Evolutionary conservation across 2,113 vertebrate species (phyloP).

Genomic region (Brachypodius melanocephalos): DNA sequence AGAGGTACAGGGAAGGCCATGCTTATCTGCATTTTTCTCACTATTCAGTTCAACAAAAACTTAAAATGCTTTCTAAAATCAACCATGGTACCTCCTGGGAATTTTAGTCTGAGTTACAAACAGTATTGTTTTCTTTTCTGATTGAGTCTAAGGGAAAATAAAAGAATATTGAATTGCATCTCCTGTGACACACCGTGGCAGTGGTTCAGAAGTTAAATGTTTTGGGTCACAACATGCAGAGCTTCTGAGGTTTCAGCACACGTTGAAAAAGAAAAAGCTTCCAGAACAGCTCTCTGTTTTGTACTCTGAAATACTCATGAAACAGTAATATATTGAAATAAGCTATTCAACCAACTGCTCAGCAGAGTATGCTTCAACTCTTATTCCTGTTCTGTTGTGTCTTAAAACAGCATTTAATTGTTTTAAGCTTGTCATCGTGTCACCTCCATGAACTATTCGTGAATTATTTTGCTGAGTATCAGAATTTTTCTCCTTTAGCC

Average conservation of each 20-base stretch:
- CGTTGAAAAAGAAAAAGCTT: background rate
- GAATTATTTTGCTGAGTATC: background rate
- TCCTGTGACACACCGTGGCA: background rate
- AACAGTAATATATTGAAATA: background rate
- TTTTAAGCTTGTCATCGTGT: background rate
- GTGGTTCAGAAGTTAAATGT: background rate
- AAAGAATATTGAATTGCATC: background rate
- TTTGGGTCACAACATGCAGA: background rate
- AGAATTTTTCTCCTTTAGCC: background rate
- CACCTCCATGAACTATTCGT: background rate
- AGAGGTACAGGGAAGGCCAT: background rate
- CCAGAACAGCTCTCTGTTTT: background rate
- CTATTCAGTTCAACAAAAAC: background rate
- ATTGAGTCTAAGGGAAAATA: background rate
- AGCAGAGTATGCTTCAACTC: background rate
- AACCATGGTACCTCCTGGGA: background rate
- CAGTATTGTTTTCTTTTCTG: background rate
- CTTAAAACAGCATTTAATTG: background rate
- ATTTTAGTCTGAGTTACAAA: background rate
- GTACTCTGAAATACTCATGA: background rate
- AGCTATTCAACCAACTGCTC: background rate
- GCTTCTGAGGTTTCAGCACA: background rate
- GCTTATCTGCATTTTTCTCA: background rate
- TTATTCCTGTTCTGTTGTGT: background rate
- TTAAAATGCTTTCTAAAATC: conserved; percentile 8